Conservation (phyloP, 2,797 vertebrate species). For the Varecia variegata region DNA sequence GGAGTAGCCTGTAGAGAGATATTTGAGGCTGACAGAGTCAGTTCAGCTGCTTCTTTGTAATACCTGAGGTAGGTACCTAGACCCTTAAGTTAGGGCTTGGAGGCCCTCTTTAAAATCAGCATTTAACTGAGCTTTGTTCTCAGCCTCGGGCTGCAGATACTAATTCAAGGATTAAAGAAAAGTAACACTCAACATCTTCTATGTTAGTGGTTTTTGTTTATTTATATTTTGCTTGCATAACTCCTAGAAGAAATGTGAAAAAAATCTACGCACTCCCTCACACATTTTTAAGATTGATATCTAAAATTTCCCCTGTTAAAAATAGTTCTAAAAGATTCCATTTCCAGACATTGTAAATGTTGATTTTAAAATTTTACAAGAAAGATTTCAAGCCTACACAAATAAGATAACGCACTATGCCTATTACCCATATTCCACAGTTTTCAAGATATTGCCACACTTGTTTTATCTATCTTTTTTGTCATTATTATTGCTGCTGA, state of each 20-base stretch:
- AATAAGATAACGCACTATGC: not conserved
- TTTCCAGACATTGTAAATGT: not conserved
- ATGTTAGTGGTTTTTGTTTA: not conserved
- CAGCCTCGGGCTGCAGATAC: not conserved
- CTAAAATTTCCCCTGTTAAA: not conserved
- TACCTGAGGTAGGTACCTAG: not conserved
- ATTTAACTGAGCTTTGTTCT: not conserved
- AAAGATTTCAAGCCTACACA: not conserved
- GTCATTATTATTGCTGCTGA: not conserved
- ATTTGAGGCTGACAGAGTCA: not conserved
- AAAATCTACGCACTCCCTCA: not conserved
- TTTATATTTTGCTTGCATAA: not conserved
- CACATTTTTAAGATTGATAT: not conserved
- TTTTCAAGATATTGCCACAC: not conserved
- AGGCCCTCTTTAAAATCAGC: not conserved
- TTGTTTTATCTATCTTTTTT: not conserved
- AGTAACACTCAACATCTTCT: not conserved
- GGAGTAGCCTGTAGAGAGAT: not conserved
- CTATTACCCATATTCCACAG: not conserved
- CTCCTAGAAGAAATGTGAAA: not conserved
- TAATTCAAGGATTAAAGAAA: not conserved
- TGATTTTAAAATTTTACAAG: not conserved
- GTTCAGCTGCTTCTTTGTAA: not conserved
- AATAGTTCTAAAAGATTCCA: not conserved
- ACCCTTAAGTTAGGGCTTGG: not conserved